phyloP scores from a whole-genome alignment of 1,140 invertebrate species.

The Drosophila oshimai region DNA sequence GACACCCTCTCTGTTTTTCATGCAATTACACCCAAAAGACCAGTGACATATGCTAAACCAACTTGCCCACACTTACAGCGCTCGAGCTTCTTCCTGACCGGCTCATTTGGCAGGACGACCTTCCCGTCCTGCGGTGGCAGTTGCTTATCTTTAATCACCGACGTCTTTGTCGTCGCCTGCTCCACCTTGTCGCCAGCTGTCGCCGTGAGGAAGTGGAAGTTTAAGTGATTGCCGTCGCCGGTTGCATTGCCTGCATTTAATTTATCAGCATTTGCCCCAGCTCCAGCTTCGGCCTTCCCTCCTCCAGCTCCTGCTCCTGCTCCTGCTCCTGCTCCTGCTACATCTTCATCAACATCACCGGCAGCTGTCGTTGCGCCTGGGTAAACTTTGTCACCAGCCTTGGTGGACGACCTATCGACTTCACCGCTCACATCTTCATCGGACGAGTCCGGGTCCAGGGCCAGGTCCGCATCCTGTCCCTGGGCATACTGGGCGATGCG shows the following conservation, averaged over 20 bases:
- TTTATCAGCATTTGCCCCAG: conserved; percentile 57
- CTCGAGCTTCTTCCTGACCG: conserved; percentile 43
- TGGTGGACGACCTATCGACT: conserved; percentile 65
- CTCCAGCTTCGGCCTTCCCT: not conserved
- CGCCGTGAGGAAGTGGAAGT: conserved; percentile 54
- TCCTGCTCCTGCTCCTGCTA: not conserved
- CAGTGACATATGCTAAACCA: conserved; percentile 6
- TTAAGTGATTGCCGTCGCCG: conserved; percentile 68
- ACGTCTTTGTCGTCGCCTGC: conserved; percentile 42
- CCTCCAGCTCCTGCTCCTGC: not conserved
- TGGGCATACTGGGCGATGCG: conserved; percentile 86
- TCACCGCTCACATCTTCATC: conserved; percentile 54
- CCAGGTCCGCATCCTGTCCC: conserved; percentile 8
- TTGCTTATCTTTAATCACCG: conserved; percentile 66
- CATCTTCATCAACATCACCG: conserved; percentile 68
- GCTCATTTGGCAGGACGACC: conserved; percentile 43
- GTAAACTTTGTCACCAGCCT: conserved; percentile 68
- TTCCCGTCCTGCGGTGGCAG: conserved; percentile 47
- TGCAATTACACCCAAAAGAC: conserved; percentile 12
- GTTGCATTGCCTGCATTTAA: conserved; percentile 73
- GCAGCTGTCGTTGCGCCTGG: conserved; percentile 74
- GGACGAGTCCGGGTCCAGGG: not conserved
- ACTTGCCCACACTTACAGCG: conserved; percentile 47
- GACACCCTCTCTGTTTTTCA: conserved; percentile 3
- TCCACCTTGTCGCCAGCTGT: conserved; percentile 67